phyloP scores from a whole-genome alignment of 2,113 vertebrate species.

The Cryptoleucopteryx plumbea region DNA sequence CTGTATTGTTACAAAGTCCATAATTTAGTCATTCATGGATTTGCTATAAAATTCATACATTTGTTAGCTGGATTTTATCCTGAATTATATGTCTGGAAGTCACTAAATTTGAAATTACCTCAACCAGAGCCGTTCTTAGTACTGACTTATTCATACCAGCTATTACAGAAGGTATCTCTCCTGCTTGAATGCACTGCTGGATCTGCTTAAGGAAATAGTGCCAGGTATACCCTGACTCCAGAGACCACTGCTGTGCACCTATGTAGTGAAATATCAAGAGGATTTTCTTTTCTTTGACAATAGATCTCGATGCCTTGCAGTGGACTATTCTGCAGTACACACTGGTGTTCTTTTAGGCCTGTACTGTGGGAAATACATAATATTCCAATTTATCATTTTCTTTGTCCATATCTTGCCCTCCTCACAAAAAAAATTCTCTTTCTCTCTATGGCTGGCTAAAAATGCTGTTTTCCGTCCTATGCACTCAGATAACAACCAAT shows the following conservation, averaged over 20 bases:
- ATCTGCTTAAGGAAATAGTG: background rate
- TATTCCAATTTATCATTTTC: background rate
- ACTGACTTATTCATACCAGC: conserved; percentile 30
- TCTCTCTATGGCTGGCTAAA: background rate
- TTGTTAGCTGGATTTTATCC: conserved; percentile 13
- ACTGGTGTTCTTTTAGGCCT: background rate
- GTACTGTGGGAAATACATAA: background rate
- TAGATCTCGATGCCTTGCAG: background rate
- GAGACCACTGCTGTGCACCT: background rate
- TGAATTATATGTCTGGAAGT: background rate
- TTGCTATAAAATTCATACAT: background rate
- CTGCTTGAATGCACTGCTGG: background rate
- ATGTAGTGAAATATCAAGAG: background rate
- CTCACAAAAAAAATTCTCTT: background rate
- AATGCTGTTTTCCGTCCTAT: background rate
- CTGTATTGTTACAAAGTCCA: background rate
- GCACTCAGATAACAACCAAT: background rate
- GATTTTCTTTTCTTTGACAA: background rate
- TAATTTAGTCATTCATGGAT: conserved; percentile 15
- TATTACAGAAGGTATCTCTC: background rate
- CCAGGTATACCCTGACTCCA: background rate
- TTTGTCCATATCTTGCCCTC: background rate
- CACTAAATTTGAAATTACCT: conserved; percentile 35
- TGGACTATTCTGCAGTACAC: background rate
- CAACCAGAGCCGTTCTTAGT: background rate